phyloP scores from a whole-genome alignment of 2,888 invertebrate species.

The Chloroclystis v-ata region DNA sequence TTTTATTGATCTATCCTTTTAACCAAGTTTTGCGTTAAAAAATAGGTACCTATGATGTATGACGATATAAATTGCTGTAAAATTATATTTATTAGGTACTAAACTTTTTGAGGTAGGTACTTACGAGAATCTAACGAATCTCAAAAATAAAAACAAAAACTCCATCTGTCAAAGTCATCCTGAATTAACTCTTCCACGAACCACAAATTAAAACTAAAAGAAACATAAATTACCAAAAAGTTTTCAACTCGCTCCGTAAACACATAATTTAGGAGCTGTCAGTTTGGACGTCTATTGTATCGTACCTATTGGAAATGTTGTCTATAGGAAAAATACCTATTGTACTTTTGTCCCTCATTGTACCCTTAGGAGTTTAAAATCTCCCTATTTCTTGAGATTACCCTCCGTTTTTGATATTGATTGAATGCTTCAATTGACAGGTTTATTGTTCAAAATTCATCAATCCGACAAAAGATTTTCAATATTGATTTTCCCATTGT shows the following conservation, averaged over 20 bases:
- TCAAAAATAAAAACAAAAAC: too few relatives aligned
- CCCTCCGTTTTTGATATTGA: conserved; percentile 26
- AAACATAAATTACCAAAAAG: conserved; percentile 29
- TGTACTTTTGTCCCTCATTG: conserved; percentile 30
- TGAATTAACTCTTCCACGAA: conserved; percentile 3
- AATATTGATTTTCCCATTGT: neutral
- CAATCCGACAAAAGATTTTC: neutral
- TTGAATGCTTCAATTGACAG: conserved; percentile 21
- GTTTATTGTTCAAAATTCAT: conserved; percentile 12
- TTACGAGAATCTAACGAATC: too few relatives aligned
- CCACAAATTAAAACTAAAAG: conserved; percentile 22
- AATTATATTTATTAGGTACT: too few relatives aligned
- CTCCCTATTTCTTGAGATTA: conserved; percentile 41
- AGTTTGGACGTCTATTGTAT: conserved; percentile 23
- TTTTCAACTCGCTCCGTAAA: conserved; percentile 24
- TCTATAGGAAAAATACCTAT: conserved; percentile 43
- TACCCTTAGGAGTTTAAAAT: conserved; percentile 44
- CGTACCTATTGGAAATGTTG: conserved; percentile 15
- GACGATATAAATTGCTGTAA: too few relatives aligned
- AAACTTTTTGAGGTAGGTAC: too few relatives aligned
- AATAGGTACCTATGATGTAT: too few relatives aligned
- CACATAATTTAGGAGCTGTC: conserved; percentile 35
- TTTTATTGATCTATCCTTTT: too few relatives aligned
- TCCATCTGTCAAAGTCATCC: conserved; percentile 4
- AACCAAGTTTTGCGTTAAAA: too few relatives aligned